phyloP scores from a whole-genome alignment of 2,888 invertebrate species.

The Alviniconcha strummeri region DNA sequence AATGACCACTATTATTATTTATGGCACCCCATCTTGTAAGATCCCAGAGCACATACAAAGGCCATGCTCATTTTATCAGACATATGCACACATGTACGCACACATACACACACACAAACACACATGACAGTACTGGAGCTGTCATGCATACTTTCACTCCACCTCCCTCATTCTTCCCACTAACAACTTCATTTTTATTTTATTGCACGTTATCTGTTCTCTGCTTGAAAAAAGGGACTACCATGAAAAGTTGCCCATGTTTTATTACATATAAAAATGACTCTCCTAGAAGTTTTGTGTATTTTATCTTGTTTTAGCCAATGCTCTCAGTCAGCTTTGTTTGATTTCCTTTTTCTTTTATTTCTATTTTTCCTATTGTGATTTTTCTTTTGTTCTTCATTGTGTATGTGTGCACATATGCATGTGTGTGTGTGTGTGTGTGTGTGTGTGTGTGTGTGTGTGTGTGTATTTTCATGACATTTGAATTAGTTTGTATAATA shows the following conservation, averaged over 20 bases:
- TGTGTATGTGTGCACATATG: conserved; percentile 9
- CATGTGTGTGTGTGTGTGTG: conserved; percentile 15
- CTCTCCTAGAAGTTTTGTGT: not conserved
- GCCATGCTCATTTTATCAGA: too few species aligned
- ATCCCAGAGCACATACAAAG: too few species aligned
- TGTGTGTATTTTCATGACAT: not conserved
- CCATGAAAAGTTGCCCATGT: not conserved
- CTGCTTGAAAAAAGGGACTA: too few species aligned
- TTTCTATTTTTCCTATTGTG: not conserved
- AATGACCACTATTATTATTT: too few species aligned
- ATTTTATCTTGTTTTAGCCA: not conserved
- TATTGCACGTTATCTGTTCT: too few species aligned
- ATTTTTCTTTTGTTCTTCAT: not conserved
- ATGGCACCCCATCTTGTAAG: too few species aligned
- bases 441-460: conserved; percentile 14
- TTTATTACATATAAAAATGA: not conserved
- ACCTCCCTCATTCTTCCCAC: too few species aligned
- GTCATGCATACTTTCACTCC: too few species aligned
- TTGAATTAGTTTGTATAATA: not conserved
- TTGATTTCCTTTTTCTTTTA: not conserved
- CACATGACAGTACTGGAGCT: too few species aligned
- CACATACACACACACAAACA: too few species aligned
- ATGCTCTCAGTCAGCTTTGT: not conserved
- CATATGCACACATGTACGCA: too few species aligned
- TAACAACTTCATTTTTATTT: too few species aligned